Percentiles rank a stretch among this genome's conserved stretches.
Evolutionary conservation across 2,797 vertebrate species (phyloP).

Genomic region (Enteromius trimaculatus): DNA sequence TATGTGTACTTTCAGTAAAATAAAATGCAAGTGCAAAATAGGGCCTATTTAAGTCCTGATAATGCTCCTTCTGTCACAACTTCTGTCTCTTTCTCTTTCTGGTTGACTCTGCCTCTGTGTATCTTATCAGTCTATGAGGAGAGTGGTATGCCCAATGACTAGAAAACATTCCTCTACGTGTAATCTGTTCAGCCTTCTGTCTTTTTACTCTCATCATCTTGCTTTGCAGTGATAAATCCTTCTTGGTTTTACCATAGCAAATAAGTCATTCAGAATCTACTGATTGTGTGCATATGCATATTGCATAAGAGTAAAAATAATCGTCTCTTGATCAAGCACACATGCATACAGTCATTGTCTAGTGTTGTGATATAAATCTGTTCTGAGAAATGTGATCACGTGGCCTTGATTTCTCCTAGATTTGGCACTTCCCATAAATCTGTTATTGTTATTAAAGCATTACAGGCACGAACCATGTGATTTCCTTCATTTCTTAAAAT

Average conservation of each 20-base stretch:
- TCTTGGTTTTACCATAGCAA: neutral
- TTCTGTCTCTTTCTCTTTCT: slow-evolving; percentile 5
- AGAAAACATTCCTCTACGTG: slow-evolving; percentile 13
- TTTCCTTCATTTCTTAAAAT: neutral
- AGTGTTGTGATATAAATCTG: neutral
- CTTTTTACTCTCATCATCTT: neutral
- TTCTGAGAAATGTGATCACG: slow-evolving; percentile 20
- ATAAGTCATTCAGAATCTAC: neutral
- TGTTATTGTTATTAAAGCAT: neutral
- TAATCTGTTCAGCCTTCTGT: neutral
- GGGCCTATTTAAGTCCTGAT: neutral
- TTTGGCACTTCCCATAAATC: slow-evolving; percentile 1
- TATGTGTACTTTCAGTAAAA: neutral
- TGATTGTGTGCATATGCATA: neutral
- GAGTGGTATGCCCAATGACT: slow-evolving; percentile 10
- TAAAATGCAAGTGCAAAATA: neutral
- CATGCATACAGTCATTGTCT: neutral
- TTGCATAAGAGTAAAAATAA: neutral
- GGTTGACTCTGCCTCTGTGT: slow-evolving; percentile 9
- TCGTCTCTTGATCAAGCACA: slow-evolving; percentile 13
- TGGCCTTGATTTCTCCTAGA: slow-evolving; percentile 36
- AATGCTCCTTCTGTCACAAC: neutral
- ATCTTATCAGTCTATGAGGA: slow-evolving; percentile 30
- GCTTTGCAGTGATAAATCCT: neutral
- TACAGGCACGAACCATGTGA: neutral